A percentile compares a stretch with the other conserved stretches of the same genome.
These are phyloP conservation scores for Poeciliopsis paucimaculata DNA, from an alignment of 2,797 vertebrate genomes.

Conservation along the genomic window DNA sequence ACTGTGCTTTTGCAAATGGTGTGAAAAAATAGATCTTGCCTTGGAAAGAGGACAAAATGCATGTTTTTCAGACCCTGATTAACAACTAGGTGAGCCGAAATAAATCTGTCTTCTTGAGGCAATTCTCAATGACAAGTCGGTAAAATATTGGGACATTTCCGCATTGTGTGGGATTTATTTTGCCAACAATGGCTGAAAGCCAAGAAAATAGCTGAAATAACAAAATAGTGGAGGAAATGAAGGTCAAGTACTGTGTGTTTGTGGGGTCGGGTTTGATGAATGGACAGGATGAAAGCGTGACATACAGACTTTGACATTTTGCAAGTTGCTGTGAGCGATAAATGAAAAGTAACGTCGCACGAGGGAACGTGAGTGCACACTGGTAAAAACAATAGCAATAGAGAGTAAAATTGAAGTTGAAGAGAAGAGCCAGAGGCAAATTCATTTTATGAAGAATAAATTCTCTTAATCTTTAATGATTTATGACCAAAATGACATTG, in stretches of 20 bases:
- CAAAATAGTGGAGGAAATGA: constrained; percentile 24
- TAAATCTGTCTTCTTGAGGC: constrained; percentile 13
- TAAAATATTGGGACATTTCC: constrained; percentile 25
- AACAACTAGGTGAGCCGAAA: background rate
- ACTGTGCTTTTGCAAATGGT: background rate
- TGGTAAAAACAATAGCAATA: background rate
- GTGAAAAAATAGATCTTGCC: background rate
- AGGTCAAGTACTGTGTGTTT: constrained; percentile 47
- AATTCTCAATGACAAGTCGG: constrained; percentile 4
- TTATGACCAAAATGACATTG: too few relatives aligned
- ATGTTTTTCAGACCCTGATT: background rate
- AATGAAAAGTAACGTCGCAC: constrained; percentile 22
- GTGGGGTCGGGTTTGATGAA: constrained; percentile 46
- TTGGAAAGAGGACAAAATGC: background rate
- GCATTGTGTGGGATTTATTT: constrained; percentile 5
- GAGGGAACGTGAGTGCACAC: constrained; percentile 11
- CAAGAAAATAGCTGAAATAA: constrained; percentile 24
- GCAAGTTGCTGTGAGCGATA: constrained; percentile 18
- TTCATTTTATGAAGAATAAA: background rate
- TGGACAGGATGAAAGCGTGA: constrained; percentile 35
- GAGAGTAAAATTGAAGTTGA: background rate
- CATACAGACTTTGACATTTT: constrained; percentile 43
- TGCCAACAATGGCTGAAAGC: constrained; percentile 13
- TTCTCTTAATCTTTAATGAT: background rate
- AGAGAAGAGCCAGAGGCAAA: background rate